Conservation (phyloP, 2,113 vertebrate genomes). For the Microtus oregoni region DNA sequence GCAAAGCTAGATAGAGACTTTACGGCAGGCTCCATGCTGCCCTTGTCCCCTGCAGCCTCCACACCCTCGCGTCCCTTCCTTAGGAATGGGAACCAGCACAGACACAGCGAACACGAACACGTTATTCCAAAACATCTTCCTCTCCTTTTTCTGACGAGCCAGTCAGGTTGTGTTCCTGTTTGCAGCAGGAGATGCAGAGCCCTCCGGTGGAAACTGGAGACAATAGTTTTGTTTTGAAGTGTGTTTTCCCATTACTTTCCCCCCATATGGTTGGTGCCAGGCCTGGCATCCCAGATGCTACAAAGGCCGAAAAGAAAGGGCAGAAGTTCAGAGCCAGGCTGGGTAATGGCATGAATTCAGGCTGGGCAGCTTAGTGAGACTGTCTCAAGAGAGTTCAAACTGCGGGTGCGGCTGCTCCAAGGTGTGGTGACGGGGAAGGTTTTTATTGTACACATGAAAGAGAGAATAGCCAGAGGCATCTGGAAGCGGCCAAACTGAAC, state of each 20-base stretch:
- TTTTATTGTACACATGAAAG: not conserved
- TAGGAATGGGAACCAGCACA: not conserved
- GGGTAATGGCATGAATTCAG: not conserved
- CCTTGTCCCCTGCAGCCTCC: accelerated
- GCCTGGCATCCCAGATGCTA: not conserved
- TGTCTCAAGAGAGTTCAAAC: not conserved
- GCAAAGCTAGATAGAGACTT: not conserved
- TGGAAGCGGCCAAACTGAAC: not conserved
- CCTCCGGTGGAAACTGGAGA: not conserved
- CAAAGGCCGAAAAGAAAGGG: not conserved
- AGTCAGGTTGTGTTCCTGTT: not conserved
- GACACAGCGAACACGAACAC: not conserved
- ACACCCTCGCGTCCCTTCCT: not conserved
- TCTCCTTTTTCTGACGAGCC: not conserved
- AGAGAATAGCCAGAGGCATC: not conserved
- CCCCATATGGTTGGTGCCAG: not conserved
- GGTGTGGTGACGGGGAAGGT: not conserved
- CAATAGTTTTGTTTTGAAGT: not conserved
- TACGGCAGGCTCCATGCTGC: accelerated
- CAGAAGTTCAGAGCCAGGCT: not conserved
- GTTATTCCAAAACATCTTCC: not conserved
- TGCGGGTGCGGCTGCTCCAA: not conserved
- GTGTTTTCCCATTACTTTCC: not conserved
- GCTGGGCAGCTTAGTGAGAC: not conserved
- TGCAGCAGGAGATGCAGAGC: not conserved